Evolutionary conservation across 2,797 vertebrate genomes (phyloP).

Genomic region (Cygnus olor): DNA sequence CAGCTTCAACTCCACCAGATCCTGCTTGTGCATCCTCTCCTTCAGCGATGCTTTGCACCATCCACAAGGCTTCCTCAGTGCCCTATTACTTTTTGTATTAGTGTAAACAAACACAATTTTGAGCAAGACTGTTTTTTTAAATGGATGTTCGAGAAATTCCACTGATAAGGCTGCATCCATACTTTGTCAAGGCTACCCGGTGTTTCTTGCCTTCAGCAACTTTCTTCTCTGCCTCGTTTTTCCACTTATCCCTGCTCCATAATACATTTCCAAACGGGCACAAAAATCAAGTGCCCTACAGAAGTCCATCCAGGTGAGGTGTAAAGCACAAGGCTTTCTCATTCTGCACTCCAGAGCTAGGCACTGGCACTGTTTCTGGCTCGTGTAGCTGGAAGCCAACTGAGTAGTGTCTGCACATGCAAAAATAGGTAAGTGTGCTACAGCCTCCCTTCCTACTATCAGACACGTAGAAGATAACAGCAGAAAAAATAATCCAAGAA

Average conservation of each 20-base stretch:
- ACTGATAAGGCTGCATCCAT: neutral
- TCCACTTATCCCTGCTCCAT: neutral
- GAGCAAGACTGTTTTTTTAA: neutral
- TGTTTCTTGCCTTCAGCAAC: neutral
- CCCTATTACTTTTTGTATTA: neutral
- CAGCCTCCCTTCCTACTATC: neutral
- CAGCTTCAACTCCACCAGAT: neutral
- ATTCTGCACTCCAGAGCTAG: fast-evolving
- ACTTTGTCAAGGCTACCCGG: neutral
- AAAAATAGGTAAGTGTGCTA: neutral
- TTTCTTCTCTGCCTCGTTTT: neutral
- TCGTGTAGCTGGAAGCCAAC: neutral
- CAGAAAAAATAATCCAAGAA: neutral
- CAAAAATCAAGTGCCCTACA: neutral
- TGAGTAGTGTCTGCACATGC: neutral
- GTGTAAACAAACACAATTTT: fast-evolving
- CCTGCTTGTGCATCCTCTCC: neutral
- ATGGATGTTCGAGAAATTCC: neutral
- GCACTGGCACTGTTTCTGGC: neutral
- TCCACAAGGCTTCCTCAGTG: neutral
- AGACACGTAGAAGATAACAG: neutral
- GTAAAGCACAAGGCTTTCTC: neutral
- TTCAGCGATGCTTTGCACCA: fast-evolving
- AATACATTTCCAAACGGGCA: neutral
- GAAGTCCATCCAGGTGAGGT: neutral